phyloP scores from a whole-genome alignment of 2,888 invertebrate genomes.

The Stomorhina lunata region DNA sequence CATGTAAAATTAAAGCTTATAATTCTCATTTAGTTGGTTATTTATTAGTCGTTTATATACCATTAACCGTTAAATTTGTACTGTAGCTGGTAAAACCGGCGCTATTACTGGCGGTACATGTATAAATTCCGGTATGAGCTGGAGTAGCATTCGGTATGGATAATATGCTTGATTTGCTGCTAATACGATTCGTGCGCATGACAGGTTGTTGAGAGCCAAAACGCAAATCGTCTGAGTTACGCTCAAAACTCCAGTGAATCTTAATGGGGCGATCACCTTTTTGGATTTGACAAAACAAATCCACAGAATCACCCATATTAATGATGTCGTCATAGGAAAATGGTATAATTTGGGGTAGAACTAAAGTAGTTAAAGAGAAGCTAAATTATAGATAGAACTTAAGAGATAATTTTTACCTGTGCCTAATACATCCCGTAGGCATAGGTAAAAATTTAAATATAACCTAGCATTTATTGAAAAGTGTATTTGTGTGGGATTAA shows the following conservation, averaged over 20 bases:
- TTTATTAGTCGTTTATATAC: constrained; percentile 75
- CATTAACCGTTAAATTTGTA: constrained; percentile 83
- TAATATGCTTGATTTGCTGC: constrained; percentile 84
- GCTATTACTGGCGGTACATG: constrained; percentile 82
- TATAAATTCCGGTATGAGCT: constrained; percentile 83
- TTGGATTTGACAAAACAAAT: constrained; percentile 86
- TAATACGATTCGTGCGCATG: constrained; percentile 83
- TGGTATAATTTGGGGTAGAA: constrained; percentile 88
- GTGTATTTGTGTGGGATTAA: constrained; percentile 8
- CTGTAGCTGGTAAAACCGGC: constrained; percentile 82
- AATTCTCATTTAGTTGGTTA: constrained; percentile 32
- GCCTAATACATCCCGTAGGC: too few species aligned
- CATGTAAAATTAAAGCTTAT: too few species aligned
- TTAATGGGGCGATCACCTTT: constrained; percentile 86
- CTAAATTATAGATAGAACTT: background rate
- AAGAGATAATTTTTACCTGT: background rate
- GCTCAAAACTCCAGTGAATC: constrained; percentile 84
- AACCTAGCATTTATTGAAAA: background rate
- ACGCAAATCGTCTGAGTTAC: constrained; percentile 70
- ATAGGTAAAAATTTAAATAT: background rate
- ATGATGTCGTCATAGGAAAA: constrained; percentile 87
- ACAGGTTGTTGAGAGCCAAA: constrained; percentile 72
- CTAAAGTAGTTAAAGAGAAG: constrained; percentile 78
- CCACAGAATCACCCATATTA: constrained; percentile 86
- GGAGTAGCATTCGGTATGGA: constrained; percentile 83